Conservation (phyloP, 2,113 vertebrate genomes). For the Lepidothrix coronata region DNA sequence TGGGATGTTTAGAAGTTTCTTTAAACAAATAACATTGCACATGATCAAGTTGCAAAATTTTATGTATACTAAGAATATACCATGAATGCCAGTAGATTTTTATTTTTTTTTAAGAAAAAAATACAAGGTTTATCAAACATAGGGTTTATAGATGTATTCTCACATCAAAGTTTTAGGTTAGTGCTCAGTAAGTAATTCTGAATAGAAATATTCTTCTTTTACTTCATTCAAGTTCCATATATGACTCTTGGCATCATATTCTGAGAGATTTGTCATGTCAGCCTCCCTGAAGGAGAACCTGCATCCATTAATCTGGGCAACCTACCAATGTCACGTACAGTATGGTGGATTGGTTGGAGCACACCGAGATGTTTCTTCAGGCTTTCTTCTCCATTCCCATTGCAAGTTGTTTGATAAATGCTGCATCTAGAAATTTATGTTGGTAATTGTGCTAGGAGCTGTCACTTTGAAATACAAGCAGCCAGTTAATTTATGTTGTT, state of each 20-base stretch:
- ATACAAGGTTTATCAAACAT: neutral
- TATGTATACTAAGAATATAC: neutral
- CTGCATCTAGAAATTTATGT: neutral
- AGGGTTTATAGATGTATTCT: neutral
- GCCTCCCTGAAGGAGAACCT: constrained; percentile 1
- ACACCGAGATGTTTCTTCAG: neutral
- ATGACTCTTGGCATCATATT: neutral
- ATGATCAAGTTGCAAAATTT: neutral
- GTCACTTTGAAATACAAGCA: constrained; percentile 2
- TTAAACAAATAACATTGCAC: neutral
- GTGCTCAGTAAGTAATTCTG: neutral
- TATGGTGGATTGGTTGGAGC: neutral
- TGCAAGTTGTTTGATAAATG: neutral
- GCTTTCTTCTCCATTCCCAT: neutral
- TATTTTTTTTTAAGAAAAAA: neutral
- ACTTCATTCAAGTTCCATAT: neutral
- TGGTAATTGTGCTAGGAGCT: neutral
- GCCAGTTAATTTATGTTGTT: neutral
- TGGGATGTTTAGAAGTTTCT: neutral
- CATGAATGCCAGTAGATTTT: neutral
- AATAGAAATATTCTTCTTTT: neutral
- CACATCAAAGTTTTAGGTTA: neutral
- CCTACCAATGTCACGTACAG: neutral
- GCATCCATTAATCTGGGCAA: constrained; percentile 33
- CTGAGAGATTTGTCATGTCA: constrained; percentile 1